These are phyloP conservation scores for Tetrapedia diversipes DNA, from an alignment of 2,888 invertebrate species.

Conservation along the genomic window DNA sequence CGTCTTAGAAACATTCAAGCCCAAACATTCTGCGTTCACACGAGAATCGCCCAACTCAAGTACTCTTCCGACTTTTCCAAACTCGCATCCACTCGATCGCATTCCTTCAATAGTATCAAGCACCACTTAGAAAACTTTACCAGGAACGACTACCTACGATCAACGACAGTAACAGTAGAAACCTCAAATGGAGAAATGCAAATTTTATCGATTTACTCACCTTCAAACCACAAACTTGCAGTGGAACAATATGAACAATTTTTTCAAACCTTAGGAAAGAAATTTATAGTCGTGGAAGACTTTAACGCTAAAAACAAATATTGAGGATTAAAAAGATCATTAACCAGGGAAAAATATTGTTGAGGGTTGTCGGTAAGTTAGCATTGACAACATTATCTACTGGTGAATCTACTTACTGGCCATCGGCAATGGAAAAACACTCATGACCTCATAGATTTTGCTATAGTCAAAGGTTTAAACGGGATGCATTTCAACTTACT, in stretches of 20 bases:
- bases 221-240: not conserved
- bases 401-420: not conserved
- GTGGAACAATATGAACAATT: not conserved
- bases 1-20: too few species aligned
- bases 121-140: conserved; percentile 48
- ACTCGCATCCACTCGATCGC: too few species aligned
- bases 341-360: not conserved
- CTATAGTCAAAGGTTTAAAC: not conserved
- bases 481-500: too few species aligned
- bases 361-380: not conserved
- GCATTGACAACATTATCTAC: not conserved
- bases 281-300: not conserved
- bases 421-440: not conserved
- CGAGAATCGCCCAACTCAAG: too few species aligned
- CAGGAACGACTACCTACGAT: conserved; percentile 46
- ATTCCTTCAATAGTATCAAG: conserved; percentile 50
- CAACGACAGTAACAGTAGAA: conserved; percentile 43
- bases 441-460: conserved; percentile 17
- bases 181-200: conserved; percentile 38
- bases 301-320: conserved; percentile 55
- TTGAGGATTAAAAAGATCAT: conserved; percentile 41
- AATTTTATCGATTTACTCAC: conserved; percentile 59
- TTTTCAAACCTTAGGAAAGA: not conserved
- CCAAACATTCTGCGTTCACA: too few species aligned
- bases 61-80: too few species aligned